Evolutionary conservation across 2,888 invertebrate species (phyloP).

Genomic region (Ctenicera cuprea): DNA sequence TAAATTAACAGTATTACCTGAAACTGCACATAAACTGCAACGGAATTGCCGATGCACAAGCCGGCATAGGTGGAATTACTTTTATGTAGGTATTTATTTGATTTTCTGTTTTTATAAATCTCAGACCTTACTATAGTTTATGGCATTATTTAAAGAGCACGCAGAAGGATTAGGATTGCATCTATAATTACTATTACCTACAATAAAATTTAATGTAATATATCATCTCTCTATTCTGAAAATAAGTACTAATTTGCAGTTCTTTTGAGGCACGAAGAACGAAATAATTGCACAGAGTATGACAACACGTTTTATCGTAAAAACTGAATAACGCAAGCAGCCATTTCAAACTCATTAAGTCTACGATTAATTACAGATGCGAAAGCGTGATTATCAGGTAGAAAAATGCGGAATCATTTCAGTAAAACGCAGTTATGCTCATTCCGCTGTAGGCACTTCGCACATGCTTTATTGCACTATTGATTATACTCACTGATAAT

Average conservation of each 20-base stretch:
- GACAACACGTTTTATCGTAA: slow-evolving; percentile 23
- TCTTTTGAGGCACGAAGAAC: slow-evolving; percentile 2
- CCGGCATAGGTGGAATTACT: too few species aligned
- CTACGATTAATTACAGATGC: slow-evolving; percentile 57
- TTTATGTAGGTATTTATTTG: too few species aligned
- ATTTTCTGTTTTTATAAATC: too few species aligned
- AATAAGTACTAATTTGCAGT: slow-evolving; percentile 30
- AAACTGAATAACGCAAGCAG: slow-evolving; percentile 28
- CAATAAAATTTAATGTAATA: not conserved
- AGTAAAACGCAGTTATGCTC: slow-evolving; percentile 46
- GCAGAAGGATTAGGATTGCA: too few species aligned
- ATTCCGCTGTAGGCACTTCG: slow-evolving; percentile 42
- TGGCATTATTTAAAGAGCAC: too few species aligned
- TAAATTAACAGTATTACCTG: too few species aligned
- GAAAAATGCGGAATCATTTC: slow-evolving; percentile 51
- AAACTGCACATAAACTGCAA: too few species aligned
- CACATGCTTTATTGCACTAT: slow-evolving; percentile 54
- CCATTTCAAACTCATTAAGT: slow-evolving; percentile 55
- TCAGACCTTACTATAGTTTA: too few species aligned
- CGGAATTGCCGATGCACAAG: too few species aligned
- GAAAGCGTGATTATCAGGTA: slow-evolving; percentile 53
- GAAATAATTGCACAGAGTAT: slow-evolving; percentile 20
- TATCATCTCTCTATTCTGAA: slow-evolving; percentile 5
- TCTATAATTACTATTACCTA: too few species aligned
- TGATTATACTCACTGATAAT: slow-evolving; percentile 55